Evolutionary conservation across 2,888 invertebrate species (phyloP), one percentile per base, ranked within the genome.

Genomic region (Omphaloscelis lunosa): DNA sequence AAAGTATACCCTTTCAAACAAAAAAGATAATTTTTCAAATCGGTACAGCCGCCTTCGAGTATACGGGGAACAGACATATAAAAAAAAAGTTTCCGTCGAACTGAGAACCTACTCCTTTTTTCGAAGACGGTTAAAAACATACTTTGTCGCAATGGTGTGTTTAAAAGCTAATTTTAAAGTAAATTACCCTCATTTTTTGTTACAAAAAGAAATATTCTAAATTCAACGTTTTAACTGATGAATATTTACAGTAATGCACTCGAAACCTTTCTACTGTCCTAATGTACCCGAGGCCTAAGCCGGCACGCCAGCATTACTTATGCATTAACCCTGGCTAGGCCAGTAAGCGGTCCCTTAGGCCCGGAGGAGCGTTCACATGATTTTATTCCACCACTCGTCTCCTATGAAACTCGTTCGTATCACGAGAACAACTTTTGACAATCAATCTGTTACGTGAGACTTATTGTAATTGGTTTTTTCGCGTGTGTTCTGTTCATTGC

Each of bases 271-370:
- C 58, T n/a, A 53, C 69, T 82, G 82, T 84, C 78, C 86, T 84
- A 88, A 86, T 86, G 87, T 87, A 85, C 65, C 73, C 83, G 69
- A 84, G 79, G 80, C 88, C 83, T 85, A 85, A 88, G 73, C 79
- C 59, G 71, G 77, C 83, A 81, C 81, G 91, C 90, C 94, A 96
- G 95, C 97, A 97, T 97, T 97, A 97, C 96, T 97, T 97, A 97
- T 97, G 97, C 97, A 97, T 97, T 97, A 97, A 95, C 94, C 94
- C 91, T 94, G 93, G 93, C 93, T 80, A 93, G 81, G 94, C 83
- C 63, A 93, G 93, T 96, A 97, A 97, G 95, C 95, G 97, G 91
- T 96, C 97, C 97, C 97, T 82, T 65, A 93, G 95, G 91, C 89
- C 88, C 92, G 90, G 79, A 79, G 63, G 83, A 93, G 93, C 87